phyloP scores from a whole-genome alignment of 1,140 invertebrate genomes.

The Plodia interpunctella region DNA sequence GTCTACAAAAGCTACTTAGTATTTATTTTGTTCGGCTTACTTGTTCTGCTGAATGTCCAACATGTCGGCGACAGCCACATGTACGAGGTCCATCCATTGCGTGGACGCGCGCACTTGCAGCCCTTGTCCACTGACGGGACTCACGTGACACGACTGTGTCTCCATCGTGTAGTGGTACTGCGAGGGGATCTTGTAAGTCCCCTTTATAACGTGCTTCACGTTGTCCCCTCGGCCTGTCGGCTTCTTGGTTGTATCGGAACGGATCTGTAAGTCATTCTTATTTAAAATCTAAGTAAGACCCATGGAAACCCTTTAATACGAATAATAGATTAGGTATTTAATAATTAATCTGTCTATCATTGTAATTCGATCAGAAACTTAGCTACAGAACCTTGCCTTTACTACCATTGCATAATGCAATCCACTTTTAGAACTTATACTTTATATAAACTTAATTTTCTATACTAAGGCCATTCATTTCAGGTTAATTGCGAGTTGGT shows the following conservation, averaged over 20 bases:
- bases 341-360: too few relatives aligned
- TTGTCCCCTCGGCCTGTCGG: constrained; percentile 51
- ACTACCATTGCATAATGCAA: too few relatives aligned
- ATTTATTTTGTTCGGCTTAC: constrained; percentile 24
- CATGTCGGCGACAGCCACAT: constrained; percentile 78
- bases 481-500: too few relatives aligned
- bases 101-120: constrained; percentile 77
- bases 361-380: too few relatives aligned
- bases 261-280: constrained; percentile 30
- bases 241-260: constrained; percentile 34
- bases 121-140: constrained; percentile 78
- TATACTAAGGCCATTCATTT: too few relatives aligned
- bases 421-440: too few relatives aligned
- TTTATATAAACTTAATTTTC: too few relatives aligned
- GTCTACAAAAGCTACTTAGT: background rate
- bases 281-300: too few relatives aligned
- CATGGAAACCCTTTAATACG: too few relatives aligned
- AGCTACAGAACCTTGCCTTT: too few relatives aligned
- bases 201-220: constrained; percentile 72
- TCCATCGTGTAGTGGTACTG: constrained; percentile 85
- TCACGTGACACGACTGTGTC: constrained; percentile 79
- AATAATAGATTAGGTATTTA: too few relatives aligned
- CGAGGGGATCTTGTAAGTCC: constrained; percentile 63
- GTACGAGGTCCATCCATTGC: constrained; percentile 84
- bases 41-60: constrained; percentile 69